phyloP scores from a whole-genome alignment of 1,140 invertebrate genomes.

The Paralvinella palmiformis region DNA sequence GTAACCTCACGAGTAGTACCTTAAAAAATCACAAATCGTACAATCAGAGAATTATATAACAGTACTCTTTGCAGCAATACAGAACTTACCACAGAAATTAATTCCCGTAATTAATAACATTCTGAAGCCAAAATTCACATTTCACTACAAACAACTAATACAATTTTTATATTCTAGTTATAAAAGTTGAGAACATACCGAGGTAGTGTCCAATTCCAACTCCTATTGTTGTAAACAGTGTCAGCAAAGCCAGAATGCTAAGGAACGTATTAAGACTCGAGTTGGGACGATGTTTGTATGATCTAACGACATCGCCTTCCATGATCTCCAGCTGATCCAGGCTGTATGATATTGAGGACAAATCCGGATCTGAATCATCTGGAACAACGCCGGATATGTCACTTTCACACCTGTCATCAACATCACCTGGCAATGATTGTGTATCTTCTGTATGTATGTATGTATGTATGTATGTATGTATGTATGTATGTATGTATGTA shows the following conservation, averaged over 20 bases:
- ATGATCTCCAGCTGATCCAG: background rate
- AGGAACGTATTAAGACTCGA: slow-evolving; percentile 7
- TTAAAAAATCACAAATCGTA: slow-evolving; percentile 4
- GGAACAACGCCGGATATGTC: slow-evolving; percentile 13
- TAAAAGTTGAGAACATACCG: slow-evolving; percentile 3
- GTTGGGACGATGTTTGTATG: slow-evolving; percentile 14
- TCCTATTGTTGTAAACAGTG: slow-evolving; percentile 2
- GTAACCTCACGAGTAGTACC: background rate
- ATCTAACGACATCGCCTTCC: background rate
- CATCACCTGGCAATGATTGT: slow-evolving; percentile 4
- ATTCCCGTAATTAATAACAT: no score
- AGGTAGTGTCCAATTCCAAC: slow-evolving; percentile 14
- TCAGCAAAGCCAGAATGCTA: background rate
- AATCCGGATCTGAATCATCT: slow-evolving; percentile 7
- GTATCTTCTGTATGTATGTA: no score
- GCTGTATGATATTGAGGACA: background rate
- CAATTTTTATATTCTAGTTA: no score
- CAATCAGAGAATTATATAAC: no score
- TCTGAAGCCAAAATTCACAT: no score
- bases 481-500: no score
- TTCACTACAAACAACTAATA: no score
- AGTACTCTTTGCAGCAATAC: no score
- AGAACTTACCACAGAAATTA: no score
- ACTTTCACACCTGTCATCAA: slow-evolving; percentile 15
- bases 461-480: no score